Evolutionary conservation across 2,888 invertebrate genomes (phyloP).

Genomic region (Mantis religiosa): DNA sequence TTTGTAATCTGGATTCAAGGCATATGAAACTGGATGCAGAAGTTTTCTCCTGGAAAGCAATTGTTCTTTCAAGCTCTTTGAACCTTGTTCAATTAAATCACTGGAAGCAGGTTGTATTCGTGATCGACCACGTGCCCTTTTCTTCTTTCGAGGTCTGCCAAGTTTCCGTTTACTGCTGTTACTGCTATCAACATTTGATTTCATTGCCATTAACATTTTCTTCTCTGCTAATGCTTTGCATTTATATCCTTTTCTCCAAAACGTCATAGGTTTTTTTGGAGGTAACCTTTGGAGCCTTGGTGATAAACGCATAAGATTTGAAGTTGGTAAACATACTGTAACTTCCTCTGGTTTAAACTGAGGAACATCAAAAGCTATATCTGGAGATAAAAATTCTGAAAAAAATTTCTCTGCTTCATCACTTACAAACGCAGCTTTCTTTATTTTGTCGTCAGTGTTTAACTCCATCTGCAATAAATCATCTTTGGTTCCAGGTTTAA

Average conservation of each 20-base stretch:
- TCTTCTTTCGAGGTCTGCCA: neutral
- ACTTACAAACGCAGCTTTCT: neutral
- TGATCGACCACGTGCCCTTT: neutral
- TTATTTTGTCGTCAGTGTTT: neutral
- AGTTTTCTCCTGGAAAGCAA: neutral
- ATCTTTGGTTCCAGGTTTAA: neutral
- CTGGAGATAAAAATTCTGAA: neutral
- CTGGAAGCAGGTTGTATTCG: neutral
- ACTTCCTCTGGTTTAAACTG: neutral
- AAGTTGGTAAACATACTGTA: neutral
- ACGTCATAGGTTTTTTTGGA: neutral
- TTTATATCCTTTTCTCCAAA: neutral
- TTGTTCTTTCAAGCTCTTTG: neutral
- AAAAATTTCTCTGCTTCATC: neutral
- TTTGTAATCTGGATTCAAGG: conserved; percentile 10
- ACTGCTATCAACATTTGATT: neutral
- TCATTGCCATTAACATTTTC: neutral
- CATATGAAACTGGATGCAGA: neutral
- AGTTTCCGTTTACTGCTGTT: neutral
- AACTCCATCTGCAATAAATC: neutral
- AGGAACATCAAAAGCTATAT: neutral
- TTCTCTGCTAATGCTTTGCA: neutral
- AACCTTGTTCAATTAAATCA: neutral
- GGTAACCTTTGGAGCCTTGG: neutral
- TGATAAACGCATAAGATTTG: neutral